phyloP scores from a whole-genome alignment of 2,113 vertebrate species.

The Paedocypris sp. region DNA sequence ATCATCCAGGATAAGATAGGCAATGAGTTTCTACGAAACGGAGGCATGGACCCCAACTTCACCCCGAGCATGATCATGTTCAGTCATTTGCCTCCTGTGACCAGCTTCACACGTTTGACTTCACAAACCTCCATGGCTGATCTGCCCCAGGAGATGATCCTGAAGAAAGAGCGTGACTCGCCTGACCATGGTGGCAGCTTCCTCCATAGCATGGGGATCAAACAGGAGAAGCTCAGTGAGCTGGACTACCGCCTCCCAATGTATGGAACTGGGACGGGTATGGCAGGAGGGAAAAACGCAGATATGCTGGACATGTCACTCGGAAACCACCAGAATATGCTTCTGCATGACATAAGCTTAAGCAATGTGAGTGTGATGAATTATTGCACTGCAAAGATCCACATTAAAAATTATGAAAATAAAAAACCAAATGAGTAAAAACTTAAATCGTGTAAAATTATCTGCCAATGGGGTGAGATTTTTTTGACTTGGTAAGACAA shows the following conservation, averaged over 20 bases:
- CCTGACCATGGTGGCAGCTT: constrained; percentile 73
- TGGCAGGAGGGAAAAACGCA: constrained; percentile 58
- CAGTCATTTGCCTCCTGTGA: constrained; percentile 91
- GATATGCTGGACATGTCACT: constrained; percentile 74
- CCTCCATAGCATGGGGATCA: constrained; percentile 85
- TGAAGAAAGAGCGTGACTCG: constrained; percentile 84
- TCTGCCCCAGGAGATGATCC: constrained; percentile 81
- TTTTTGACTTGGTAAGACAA: no score
- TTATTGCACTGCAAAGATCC: no score
- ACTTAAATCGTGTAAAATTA: no score
- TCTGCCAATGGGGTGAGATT: no score
- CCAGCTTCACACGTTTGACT: constrained; percentile 87
- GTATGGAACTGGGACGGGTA: constrained; percentile 59
- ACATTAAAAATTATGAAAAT: no score
- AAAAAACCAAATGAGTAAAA: no score
- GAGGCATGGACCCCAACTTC: constrained; percentile 87
- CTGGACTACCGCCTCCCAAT: constrained; percentile 72
- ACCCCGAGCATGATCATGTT: constrained; percentile 90
- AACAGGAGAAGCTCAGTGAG: constrained; percentile 85
- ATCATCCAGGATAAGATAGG: constrained; percentile 82
- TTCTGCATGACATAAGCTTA: constrained; percentile 84
- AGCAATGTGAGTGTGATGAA: constrained; percentile 56
- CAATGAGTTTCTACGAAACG: constrained; percentile 80
- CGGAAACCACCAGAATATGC: constrained; percentile 67
- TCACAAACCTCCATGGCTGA: constrained; percentile 73